Evolutionary conservation across 2,113 vertebrate species (phyloP), one percentile per base, ranked within the genome.

Genomic region (Protobothrops mucrosquamatus): DNA sequence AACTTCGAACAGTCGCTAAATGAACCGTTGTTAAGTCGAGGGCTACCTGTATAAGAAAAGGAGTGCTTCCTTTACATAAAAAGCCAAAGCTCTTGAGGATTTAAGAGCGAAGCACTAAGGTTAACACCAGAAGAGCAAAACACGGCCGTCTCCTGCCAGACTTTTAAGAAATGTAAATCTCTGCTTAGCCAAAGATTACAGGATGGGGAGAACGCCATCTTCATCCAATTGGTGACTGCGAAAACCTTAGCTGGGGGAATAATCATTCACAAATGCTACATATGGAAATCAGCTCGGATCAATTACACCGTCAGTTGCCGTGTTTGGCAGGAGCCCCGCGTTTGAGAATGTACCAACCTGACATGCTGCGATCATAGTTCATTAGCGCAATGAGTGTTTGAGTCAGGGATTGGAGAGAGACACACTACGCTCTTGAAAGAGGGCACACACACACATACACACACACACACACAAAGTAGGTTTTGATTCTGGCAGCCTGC

Each of bases 331-430:
- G 0, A 34, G 22, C 46, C 5, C n/a, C 6, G n/a, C n/a, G 55
- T 92, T 55, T 29, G 59, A 29, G 23, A 54, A 23, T 4, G 29
- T 2, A 48, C 91, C 91, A 88, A 88, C 85, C 6, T 88, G 91
- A 88, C 91, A 92, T 43, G 91, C 64, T 88, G 91, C 51, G 46
- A 92, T 92, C 48, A 51, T 86, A 55, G 86, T 39, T 88, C 91
- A 43, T 92, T 61, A 74, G 51, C 23, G 64, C 86, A 34, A 18
- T 29, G 10, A 29, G 69, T 3, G 34, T 22, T 55, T 43, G 51
- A 92, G 85, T 59, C 91, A 54, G 85, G n/a, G 34, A 54, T 14
- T 4, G 87, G 51, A 81, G 39, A 81, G 39, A 81, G 92, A 34
- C 3, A 24, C 39, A 24, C 52, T n/a, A 18, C 34, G 87, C 88